Conservation (phyloP, 2,113 vertebrate species). For the Halichoeres trimaculatus region DNA sequence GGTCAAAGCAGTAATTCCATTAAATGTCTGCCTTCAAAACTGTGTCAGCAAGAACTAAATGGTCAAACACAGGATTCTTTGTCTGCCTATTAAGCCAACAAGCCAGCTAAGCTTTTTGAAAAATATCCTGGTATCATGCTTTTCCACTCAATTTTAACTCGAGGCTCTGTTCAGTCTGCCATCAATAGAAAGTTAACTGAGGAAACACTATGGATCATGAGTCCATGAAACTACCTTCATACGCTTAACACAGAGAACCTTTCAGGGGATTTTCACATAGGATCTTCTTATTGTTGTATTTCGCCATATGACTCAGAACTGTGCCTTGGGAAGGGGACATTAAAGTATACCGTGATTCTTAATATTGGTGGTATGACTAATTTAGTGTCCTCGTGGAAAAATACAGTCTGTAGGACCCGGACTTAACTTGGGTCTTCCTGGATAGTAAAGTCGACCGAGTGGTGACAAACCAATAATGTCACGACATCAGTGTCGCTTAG, state of each 20-base stretch:
- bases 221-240: background rate
- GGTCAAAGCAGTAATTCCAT: background rate
- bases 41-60: background rate
- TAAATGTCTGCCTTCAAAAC: background rate
- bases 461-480: background rate
- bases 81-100: conserved; percentile 24
- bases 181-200: background rate
- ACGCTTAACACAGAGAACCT: background rate
- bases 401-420: background rate
- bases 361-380: too few species aligned
- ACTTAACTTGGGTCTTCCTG: background rate
- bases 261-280: too few species aligned
- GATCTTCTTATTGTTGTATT: too few species aligned
- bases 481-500: background rate
- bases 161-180: background rate
- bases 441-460: too few species aligned
- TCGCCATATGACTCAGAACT: too few species aligned
- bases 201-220: background rate
- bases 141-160: conserved; percentile 49
- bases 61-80: conserved; percentile 48
- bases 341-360: too few species aligned
- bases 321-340: too few species aligned
- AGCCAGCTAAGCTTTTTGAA: conserved; percentile 1
- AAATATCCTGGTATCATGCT: conserved; percentile 37
- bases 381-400: too few species aligned